A percentile compares a stretch with the other conserved stretches of the same genome.
Conservation (phyloP, 2,797 vertebrate genomes). For the Sciaenops ocellatus region DNA sequence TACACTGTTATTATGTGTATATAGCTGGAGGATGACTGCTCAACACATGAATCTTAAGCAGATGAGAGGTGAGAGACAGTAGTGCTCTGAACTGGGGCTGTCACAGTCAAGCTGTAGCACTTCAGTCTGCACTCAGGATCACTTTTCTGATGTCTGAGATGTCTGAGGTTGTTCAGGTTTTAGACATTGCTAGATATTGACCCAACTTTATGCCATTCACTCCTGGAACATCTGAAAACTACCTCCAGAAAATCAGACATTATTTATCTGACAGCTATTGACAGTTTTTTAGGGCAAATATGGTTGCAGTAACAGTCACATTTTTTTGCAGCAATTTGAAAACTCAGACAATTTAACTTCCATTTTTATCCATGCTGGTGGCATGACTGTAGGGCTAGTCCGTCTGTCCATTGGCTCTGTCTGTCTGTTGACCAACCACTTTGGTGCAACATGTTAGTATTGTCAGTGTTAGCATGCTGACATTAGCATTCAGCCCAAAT, state of each 20-base stretch:
- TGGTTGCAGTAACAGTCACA: not conserved
- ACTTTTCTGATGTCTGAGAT: slow-evolving; percentile 9
- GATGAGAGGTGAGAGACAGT: slow-evolving; percentile 47
- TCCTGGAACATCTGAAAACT: not conserved
- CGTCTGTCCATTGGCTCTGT: not conserved
- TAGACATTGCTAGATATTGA: slow-evolving; percentile 1
- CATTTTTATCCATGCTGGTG: not conserved
- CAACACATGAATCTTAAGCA: slow-evolving; percentile 62
- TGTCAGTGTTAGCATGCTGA: not conserved
- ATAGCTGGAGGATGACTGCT: slow-evolving; percentile 50
- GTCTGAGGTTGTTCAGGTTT: not conserved
- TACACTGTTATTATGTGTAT: slow-evolving; percentile 67
- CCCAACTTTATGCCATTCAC: not conserved
- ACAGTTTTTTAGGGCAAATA: not conserved
- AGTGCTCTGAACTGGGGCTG: slow-evolving; percentile 15
- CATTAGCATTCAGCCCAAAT: not conserved
- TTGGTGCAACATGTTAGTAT: too few species aligned
- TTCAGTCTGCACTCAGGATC: not conserved
- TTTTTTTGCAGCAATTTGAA: not conserved
- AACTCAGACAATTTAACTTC: not conserved
- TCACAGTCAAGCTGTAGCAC: slow-evolving; percentile 1
- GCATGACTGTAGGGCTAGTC: too few species aligned
- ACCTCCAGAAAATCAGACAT: not conserved
- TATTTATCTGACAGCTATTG: not conserved
- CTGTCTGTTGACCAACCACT: not conserved